These are phyloP conservation scores for Crenuchus spilurus DNA, from an alignment of 2,797 vertebrate genomes.

Conservation along the genomic window DNA sequence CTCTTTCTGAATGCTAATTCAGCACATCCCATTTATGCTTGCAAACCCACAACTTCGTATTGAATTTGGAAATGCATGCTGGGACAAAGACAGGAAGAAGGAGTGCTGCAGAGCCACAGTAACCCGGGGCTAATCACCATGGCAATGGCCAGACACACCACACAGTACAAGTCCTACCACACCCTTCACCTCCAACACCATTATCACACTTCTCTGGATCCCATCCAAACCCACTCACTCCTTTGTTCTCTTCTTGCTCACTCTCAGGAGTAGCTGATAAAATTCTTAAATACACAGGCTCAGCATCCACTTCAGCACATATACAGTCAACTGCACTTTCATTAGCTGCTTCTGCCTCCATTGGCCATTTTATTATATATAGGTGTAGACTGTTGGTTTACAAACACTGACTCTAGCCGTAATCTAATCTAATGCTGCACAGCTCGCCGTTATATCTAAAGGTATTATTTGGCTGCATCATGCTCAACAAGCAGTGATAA, in stretches of 20 bases:
- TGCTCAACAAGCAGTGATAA: too few species aligned
- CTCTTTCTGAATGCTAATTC: neutral
- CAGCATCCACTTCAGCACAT: neutral
- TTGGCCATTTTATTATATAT: too few species aligned
- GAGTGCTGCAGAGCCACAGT: conserved; percentile 19
- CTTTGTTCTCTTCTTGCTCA: neutral
- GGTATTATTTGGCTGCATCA: too few species aligned
- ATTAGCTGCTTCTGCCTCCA: too few species aligned
- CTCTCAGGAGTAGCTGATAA: neutral
- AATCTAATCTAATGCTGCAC: too few species aligned
- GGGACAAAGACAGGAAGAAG: conserved; percentile 56
- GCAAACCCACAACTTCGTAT: conserved; percentile 36
- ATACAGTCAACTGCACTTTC: too few species aligned
- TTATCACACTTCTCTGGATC: neutral
- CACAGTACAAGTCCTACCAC: conserved; percentile 10
- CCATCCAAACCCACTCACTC: neutral
- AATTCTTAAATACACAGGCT: neutral
- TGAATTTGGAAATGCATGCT: conserved; percentile 24
- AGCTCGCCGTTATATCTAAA: too few species aligned
- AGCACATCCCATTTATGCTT: neutral
- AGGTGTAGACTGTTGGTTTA: too few species aligned
- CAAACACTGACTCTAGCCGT: too few species aligned
- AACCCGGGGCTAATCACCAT: neutral
- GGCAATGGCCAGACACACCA: conserved; percentile 1
- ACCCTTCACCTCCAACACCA: neutral